phyloP scores from a whole-genome alignment of 2,113 vertebrate genomes.

The Zosterops lateralis region DNA sequence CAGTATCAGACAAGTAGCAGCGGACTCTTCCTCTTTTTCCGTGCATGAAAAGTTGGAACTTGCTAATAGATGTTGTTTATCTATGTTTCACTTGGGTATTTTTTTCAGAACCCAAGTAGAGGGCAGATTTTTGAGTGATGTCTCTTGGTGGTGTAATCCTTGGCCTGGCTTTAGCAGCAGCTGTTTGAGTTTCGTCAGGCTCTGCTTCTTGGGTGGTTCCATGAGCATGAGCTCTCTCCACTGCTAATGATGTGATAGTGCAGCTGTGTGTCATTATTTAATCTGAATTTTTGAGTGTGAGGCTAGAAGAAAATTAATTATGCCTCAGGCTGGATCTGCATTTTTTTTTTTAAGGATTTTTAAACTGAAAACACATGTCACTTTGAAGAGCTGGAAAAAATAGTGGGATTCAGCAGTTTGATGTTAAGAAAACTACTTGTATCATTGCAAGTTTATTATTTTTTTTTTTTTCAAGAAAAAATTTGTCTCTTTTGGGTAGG shows the following conservation, averaged over 20 bases:
- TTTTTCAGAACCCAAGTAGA: not conserved
- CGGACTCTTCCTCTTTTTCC: not conserved
- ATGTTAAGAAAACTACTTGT: not conserved
- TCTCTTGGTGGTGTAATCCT: not conserved
- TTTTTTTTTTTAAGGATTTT: not conserved
- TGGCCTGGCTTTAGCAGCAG: conserved; percentile 9
- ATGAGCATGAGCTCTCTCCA: not conserved
- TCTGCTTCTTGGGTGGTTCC: conserved; percentile 2
- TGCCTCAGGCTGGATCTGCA: not conserved
- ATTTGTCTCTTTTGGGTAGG: conserved; percentile 68
- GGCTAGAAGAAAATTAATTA: not conserved
- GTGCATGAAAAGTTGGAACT: not conserved
- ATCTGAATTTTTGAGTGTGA: not conserved
- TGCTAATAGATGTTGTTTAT: not conserved
- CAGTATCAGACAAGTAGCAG: not conserved
- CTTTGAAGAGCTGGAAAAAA: not conserved
- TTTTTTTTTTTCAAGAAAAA: not conserved
- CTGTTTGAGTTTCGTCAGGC: not conserved
- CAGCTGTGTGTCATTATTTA: not conserved
- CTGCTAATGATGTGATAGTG: not conserved
- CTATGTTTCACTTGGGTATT: not conserved
- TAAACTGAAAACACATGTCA: not conserved
- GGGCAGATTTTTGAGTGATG: not conserved
- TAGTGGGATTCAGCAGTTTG: not conserved
- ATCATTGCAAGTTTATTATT: not conserved